A percentile compares a stretch with the other conserved stretches of the same genome.
Conservation (phyloP, 1,140 invertebrate species). For the Nixonia krombeini region DNA sequence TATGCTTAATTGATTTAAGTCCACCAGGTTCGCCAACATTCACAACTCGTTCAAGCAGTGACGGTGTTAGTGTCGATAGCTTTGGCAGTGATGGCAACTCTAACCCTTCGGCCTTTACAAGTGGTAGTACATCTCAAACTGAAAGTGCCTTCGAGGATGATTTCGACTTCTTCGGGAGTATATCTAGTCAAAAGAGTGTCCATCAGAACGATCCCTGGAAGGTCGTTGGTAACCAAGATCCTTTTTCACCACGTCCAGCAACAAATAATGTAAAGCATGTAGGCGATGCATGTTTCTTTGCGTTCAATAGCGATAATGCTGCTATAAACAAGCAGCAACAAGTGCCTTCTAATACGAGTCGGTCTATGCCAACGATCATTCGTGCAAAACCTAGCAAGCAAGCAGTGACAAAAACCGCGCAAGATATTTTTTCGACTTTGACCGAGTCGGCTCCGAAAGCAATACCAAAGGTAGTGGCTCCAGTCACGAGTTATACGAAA, state of each 20-base stretch:
- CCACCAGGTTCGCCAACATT: slow-evolving; percentile 81
- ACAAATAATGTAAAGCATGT: slow-evolving; percentile 45
- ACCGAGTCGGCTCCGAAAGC: too few species aligned
- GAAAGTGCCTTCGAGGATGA: slow-evolving; percentile 85
- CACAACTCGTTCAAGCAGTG: slow-evolving; percentile 80
- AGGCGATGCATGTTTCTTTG: slow-evolving; percentile 57
- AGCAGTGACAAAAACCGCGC: slow-evolving; percentile 40
- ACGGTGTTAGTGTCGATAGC: slow-evolving; percentile 81
- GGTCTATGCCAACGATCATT: slow-evolving; percentile 78
- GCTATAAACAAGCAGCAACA: slow-evolving; percentile 21
- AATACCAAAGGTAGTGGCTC: slow-evolving; percentile 14
- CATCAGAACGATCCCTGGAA: slow-evolving; percentile 64
- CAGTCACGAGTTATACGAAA: slow-evolving; percentile 22
- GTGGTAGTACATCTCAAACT: slow-evolving; percentile 79
- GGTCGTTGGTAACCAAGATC: slow-evolving; percentile 52
- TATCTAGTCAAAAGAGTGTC: slow-evolving; percentile 44
- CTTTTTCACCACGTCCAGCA: slow-evolving; percentile 54
- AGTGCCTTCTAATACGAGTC: slow-evolving; percentile 30
- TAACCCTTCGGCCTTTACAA: slow-evolving; percentile 73
- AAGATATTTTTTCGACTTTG: too few species aligned
- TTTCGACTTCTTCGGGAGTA: slow-evolving; percentile 75
- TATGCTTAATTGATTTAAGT: slow-evolving; percentile 64
- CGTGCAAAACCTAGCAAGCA: slow-evolving; percentile 66
- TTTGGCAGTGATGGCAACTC: slow-evolving; percentile 81
- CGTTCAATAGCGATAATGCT: slow-evolving; percentile 49